Percentiles rank a stretch among this genome's conserved stretches.
Evolutionary conservation across 1,140 invertebrate species (phyloP).

Genomic region (Drosophila burlai): DNA sequence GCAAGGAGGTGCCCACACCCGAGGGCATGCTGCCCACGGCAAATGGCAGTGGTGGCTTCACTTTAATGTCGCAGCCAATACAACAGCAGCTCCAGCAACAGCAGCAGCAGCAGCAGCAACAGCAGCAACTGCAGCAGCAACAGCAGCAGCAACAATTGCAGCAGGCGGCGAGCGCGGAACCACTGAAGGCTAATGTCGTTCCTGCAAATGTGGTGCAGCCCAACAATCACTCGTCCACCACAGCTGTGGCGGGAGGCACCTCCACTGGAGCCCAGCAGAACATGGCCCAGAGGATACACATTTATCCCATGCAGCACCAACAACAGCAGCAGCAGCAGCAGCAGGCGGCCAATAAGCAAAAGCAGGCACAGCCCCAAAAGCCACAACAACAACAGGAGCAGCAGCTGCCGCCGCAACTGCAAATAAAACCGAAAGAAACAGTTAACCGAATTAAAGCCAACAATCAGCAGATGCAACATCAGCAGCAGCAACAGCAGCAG

Average conservation of each 20-base stretch:
- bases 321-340: slow-evolving; percentile 57
- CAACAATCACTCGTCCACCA: slow-evolving; percentile 78
- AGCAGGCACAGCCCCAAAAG: slow-evolving; percentile 35
- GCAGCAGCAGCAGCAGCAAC: slow-evolving; percentile 15
- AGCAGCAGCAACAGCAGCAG: slow-evolving; percentile 28
- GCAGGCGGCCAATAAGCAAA: slow-evolving; percentile 56
- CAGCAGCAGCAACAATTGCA: slow-evolving; percentile 27
- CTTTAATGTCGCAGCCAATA: slow-evolving; percentile 67
- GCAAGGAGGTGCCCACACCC: slow-evolving; percentile 88
- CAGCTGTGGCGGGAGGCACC: slow-evolving; percentile 20
- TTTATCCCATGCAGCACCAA: slow-evolving; percentile 84
- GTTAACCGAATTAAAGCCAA: slow-evolving; percentile 42
- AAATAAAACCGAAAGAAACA: slow-evolving; percentile 47
- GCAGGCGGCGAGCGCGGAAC: slow-evolving; percentile 37
- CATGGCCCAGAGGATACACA: slow-evolving; percentile 77
- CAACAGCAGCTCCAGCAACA: slow-evolving; percentile 33
- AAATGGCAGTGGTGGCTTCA: slow-evolving; percentile 59
- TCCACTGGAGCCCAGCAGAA: slow-evolving; percentile 39
- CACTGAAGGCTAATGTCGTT: slow-evolving; percentile 42
- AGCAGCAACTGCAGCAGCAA: slow-evolving; percentile 45
- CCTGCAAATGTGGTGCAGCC: slow-evolving; percentile 80
- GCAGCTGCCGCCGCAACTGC: slow-evolving; percentile 25
- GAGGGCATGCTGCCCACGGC: slow-evolving; percentile 73
- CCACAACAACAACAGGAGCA: slow-evolving; percentile 39
- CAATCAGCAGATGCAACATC: slow-evolving; percentile 22